phyloP scores from a whole-genome alignment of 2,113 vertebrate species.

The Aegypius monachus region DNA sequence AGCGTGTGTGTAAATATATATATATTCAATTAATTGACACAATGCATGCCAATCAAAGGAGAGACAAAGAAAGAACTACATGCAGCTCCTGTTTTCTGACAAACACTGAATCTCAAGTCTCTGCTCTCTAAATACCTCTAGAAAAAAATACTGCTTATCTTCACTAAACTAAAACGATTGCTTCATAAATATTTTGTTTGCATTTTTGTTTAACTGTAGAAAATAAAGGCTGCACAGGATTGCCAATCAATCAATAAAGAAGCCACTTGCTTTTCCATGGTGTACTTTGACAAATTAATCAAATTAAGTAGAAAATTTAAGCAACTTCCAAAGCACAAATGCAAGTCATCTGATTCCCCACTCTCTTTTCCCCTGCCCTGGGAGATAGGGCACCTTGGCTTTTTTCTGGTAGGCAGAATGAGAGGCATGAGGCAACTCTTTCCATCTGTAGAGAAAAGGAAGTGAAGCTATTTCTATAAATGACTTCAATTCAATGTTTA shows the following conservation, averaged over 20 bases:
- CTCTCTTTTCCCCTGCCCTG: neutral
- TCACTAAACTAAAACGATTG: neutral
- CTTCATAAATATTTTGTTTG: neutral
- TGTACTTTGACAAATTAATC: conserved; percentile 15
- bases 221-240: neutral
- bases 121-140: neutral
- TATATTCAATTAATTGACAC: neutral
- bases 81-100: conserved; percentile 1
- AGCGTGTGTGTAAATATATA: neutral
- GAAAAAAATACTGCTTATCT: neutral
- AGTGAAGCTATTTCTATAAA: neutral
- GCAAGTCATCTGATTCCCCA: neutral
- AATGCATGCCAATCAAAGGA: conserved; percentile 35
- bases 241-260: neutral
- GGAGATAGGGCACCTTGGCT: neutral
- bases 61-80: conserved; percentile 53
- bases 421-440: neutral
- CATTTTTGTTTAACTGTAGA: neutral
- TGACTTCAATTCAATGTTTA: neutral
- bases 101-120: neutral
- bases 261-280: neutral
- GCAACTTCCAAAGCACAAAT: neutral
- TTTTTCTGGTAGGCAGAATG: neutral
- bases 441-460: neutral
- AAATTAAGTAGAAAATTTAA: conserved; percentile 52